phyloP scores from a whole-genome alignment of 2,113 vertebrate genomes.

The Sphyrna mokarran region DNA sequence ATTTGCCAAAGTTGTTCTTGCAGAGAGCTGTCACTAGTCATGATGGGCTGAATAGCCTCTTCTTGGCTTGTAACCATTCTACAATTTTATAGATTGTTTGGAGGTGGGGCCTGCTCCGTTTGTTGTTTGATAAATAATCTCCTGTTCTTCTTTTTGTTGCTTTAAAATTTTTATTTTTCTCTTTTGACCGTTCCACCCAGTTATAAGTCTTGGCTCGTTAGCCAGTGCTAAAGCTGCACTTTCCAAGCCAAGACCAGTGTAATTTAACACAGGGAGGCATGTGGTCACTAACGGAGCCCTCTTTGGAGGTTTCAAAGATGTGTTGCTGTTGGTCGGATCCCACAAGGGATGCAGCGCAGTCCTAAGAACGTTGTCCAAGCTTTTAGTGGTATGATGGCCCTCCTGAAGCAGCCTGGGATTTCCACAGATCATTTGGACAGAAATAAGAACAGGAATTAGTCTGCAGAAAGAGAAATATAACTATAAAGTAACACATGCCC shows the following conservation, averaged over 20 bases:
- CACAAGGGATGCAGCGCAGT: not conserved
- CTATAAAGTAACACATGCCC: not conserved
- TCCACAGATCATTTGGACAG: not conserved
- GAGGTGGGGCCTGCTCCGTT: not conserved
- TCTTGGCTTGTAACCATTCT: not conserved
- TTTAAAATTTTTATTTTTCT: not conserved
- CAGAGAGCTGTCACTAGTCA: not conserved
- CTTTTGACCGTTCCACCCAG: not conserved
- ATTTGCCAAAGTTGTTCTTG: not conserved
- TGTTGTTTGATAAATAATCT: not conserved
- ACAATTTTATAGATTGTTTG: not conserved
- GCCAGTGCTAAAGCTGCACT: constrained; percentile 13
- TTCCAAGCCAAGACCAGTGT: constrained; percentile 13
- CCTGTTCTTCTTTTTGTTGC: not conserved
- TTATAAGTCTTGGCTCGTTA: not conserved
- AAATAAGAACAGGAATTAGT: not conserved
- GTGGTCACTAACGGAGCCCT: constrained; percentile 12
- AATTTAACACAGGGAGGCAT: not conserved
- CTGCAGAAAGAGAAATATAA: not conserved
- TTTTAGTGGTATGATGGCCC: not conserved
- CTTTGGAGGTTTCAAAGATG: not conserved
- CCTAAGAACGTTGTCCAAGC: not conserved
- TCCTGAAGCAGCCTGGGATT: not conserved
- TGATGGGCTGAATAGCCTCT: not conserved
- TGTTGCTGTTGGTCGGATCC: not conserved